A percentile compares a stretch with the other conserved stretches of the same genome.
These are phyloP conservation scores for Scopus umbretta DNA, from an alignment of 2,113 vertebrate species.

Conservation along the genomic window DNA sequence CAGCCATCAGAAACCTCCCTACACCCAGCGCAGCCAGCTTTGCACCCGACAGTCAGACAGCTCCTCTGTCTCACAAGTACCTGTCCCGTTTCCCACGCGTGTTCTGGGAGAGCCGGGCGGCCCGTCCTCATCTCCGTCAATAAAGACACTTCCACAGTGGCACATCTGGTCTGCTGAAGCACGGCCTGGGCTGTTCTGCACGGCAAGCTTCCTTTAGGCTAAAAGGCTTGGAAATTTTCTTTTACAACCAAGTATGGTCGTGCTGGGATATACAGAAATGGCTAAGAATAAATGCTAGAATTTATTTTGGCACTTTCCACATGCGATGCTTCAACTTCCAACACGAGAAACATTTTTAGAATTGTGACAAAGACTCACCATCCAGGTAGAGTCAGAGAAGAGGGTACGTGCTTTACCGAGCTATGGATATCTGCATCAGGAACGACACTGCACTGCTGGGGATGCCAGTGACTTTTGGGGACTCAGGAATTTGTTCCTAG, in stretches of 20 bases:
- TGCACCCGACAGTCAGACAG: no score
- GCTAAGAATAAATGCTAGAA: fast-evolving
- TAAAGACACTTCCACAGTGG: neutral
- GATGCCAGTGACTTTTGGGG: neutral
- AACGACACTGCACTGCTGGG: fast-evolving
- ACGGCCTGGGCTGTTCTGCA: neutral
- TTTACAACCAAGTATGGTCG: neutral
- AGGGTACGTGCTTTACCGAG: fast-evolving
- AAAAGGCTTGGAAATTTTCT: neutral
- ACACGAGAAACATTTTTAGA: fast-evolving
- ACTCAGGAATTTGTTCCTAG: fast-evolving
- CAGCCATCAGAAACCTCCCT: neutral
- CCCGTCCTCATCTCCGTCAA: neutral
- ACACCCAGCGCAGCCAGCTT: neutral
- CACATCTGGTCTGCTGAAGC: no score
- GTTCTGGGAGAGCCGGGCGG: fast-evolving
- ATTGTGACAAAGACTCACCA: fast-evolving
- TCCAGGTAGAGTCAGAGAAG: neutral
- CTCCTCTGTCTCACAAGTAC: neutral
- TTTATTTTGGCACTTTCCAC: neutral
- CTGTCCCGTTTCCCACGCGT: neutral
- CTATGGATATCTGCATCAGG: fast-evolving
- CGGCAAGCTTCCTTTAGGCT: neutral
- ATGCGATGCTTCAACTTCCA: neutral
- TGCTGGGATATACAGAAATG: neutral